Evolutionary conservation across 2,888 invertebrate genomes (phyloP), one percentile per base, ranked within the genome.

Genomic region (Metellina segmentata): DNA sequence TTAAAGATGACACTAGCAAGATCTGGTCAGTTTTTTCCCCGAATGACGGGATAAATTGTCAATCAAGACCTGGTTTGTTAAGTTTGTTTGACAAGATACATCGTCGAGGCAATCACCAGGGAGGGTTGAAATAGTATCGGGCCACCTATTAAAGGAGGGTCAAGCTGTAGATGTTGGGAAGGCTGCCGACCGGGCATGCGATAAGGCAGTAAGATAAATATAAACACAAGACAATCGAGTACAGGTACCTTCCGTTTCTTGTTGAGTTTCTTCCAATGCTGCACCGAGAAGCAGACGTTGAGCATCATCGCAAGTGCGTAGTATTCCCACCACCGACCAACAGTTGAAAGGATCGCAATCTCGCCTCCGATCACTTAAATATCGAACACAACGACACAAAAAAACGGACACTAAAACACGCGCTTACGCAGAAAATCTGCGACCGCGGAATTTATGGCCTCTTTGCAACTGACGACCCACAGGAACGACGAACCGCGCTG

Each of bases 181-280:
- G 34, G 34, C 34, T 34, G 34, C 34, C 34, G 4, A 2, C 34
- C 34, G 34, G 34, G 34, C n/a, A n/a, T n/a, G 34, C 34, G 34
- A 34, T 34, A 34, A 34, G 4, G 4, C 34, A 4, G 4, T 34
- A 34, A 34, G 34, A 34, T 34, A 34, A 34, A 34, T 34, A 34
- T 34, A 34, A 4, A 61, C 61, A 61, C 0, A 11, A 61, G 11
- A 61, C 61, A 8, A 61, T 16, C 61, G 13, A 11, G 9, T 16
- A 61, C 61, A 61, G 61, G 13, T 61, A 61, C 61, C 61, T 91
- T 91, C 16, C 19, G 19, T 81, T 72, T 91, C 69, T 75, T 83
- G 53, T 72, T 82, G 48, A 83, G 77, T 9, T 75, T 52, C 51
- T 88, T 91, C 87, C 87, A 91, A 7, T 87, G 78, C 13, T 91